Conservation (phyloP, 2,113 vertebrate genomes). For the Apteryx owenii region DNA sequence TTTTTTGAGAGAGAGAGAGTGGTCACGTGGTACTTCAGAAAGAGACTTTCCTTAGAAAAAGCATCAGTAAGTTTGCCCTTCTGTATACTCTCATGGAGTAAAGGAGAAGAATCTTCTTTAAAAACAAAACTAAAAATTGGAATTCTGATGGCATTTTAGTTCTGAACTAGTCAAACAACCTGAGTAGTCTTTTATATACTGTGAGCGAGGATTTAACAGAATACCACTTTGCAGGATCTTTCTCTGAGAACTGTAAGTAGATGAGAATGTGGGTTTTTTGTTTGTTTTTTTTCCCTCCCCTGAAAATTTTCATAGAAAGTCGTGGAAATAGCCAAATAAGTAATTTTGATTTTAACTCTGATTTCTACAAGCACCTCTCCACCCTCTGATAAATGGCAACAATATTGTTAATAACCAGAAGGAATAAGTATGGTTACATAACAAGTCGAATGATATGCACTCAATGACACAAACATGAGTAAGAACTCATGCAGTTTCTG, state of each 20-base stretch:
- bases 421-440: background rate
- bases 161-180: background rate
- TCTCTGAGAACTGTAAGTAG: background rate
- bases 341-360: background rate
- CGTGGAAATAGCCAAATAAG: background rate
- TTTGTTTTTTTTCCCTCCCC: background rate
- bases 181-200: background rate
- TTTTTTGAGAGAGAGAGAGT: background rate
- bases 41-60: background rate
- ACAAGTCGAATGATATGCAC: background rate
- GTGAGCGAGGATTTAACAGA: background rate
- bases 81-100: background rate
- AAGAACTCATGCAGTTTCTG: background rate
- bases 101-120: background rate
- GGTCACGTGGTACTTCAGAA: background rate
- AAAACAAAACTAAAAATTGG: background rate
- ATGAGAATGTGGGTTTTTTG: background rate
- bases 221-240: accelerated
- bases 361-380: background rate
- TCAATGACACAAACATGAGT: background rate
- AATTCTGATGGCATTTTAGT: background rate
- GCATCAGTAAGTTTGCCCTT: background rate
- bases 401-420: background rate
- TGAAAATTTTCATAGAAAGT: background rate
- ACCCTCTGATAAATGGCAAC: background rate